Evolutionary conservation across 1,140 invertebrate species (phyloP), one percentile per base, ranked within the genome.

Genomic region (Rhopalosiphum maidis): DNA sequence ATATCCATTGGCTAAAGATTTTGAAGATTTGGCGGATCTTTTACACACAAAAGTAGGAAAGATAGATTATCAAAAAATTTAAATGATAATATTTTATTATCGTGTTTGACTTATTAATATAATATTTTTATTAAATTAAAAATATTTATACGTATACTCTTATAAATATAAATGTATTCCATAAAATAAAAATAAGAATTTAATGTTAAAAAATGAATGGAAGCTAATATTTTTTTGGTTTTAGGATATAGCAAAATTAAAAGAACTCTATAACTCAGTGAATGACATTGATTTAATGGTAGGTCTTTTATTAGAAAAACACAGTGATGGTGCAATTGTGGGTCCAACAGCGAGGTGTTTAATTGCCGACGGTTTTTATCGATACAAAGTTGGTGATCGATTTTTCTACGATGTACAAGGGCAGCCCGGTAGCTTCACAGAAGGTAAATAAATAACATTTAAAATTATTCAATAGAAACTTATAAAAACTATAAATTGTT

Each of bases 331-430:
- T 18, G 97, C 96, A 4, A 94, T 98, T 30, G 95, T 98, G 5
- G 98, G 98, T 30, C 97, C 97, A 2, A 98, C 98, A 2, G 98
- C 98, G 94, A 96, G 96, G 21, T 99, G 98, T 94, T 96, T 99
- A 51, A 96, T 99, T 37, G 97, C 96, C 6, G 97, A 98, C 94
- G 98, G 99, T 95, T 98, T 99, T 94, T 95, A 96, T 0, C 96
- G 97, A 91, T 96, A 97, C 7, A 97, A 97, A 95, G 96, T 96
- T 51, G 98, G 97, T 25, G 98, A 98, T 95, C 95, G 97, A 86
- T 98, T 97, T 94, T 98, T 97, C 95, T 98, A 97, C 89, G 96
- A 97, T 94, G 96, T 95, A 83, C 94, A 95, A 60, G 95, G 96
- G 46, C 96, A 97, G 94, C 97, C 97, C 25, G 77, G 91, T n/a